Evolutionary conservation across 2,888 invertebrate species (phyloP).

Genomic region (Hydrotaea diabolus): DNA sequence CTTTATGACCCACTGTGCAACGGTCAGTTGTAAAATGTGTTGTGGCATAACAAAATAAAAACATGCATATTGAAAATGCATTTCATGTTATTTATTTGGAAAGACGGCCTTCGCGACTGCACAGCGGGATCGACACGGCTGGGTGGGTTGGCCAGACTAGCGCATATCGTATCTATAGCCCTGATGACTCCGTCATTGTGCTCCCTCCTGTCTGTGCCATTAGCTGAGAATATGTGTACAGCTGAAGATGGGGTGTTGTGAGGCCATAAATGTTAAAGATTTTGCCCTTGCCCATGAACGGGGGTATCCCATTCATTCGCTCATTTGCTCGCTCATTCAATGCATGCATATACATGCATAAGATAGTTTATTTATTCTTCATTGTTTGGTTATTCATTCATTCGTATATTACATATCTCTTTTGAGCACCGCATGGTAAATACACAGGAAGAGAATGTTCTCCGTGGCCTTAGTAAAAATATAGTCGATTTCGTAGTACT

Average conservation of each 20-base stretch:
- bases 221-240: no score
- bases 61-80: slow-evolving; percentile 44
- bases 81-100: background rate
- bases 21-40: slow-evolving; percentile 29
- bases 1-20: background rate
- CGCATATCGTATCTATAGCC: no score
- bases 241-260: no score
- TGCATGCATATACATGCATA: slow-evolving; percentile 51
- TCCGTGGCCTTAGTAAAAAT: no score
- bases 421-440: no score
- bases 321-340: slow-evolving; percentile 3
- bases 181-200: no score
- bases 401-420: background rate
- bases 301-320: slow-evolving; percentile 14
- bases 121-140: no score
- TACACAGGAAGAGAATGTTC: no score
- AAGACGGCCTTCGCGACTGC: no score
- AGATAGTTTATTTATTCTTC: slow-evolving; percentile 50
- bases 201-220: no score
- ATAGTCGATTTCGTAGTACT: no score
- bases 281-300: background rate
- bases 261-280: background rate
- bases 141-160: no score
- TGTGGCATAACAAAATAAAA: slow-evolving; percentile 18
- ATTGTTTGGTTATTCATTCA: slow-evolving; percentile 47